Conservation (phyloP, 2,888 invertebrate species). For the Tachystola acroxantha region DNA sequence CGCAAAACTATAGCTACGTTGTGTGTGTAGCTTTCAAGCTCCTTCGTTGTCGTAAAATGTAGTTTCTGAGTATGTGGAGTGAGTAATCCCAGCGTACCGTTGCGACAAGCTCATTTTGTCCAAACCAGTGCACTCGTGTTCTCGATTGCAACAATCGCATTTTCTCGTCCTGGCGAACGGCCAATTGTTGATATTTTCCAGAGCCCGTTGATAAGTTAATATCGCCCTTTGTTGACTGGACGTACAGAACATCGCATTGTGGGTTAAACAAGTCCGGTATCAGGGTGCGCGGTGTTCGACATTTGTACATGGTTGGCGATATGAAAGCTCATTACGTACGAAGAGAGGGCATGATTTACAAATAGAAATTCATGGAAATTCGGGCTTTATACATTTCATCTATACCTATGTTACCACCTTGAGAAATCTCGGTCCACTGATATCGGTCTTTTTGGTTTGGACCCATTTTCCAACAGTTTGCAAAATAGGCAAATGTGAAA, state of each 20-base stretch:
- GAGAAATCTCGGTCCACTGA: too few species aligned
- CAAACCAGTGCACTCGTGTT: conserved; percentile 15
- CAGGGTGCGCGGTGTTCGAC: background rate
- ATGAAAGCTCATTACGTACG: background rate
- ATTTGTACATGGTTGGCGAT: too few species aligned
- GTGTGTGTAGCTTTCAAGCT: background rate
- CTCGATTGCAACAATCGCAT: conserved; percentile 40
- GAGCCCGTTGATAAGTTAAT: conserved; percentile 31
- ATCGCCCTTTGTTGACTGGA: conserved; percentile 19
- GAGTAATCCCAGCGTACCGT: conserved; percentile 5
- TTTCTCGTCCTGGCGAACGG: conserved; percentile 36
- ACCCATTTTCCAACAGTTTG: too few species aligned
- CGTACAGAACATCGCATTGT: conserved; percentile 14
- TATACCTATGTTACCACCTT: too few species aligned
- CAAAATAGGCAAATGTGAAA: too few species aligned
- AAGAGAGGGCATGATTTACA: background rate
- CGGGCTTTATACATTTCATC: too few species aligned
- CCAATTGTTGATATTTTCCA: conserved; percentile 42
- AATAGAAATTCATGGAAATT: too few species aligned
- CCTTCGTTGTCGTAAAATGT: background rate
- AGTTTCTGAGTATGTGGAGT: conserved; percentile 1
- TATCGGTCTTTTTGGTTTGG: too few species aligned
- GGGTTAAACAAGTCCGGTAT: background rate
- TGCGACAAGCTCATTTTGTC: conserved; percentile 13
- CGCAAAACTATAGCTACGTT: too few species aligned